A percentile compares a stretch with the other conserved stretches of the same genome.
These are phyloP conservation scores for Cataglyphis livida DNA, from an alignment of 2,888 invertebrate genomes.

Conservation along the genomic window DNA sequence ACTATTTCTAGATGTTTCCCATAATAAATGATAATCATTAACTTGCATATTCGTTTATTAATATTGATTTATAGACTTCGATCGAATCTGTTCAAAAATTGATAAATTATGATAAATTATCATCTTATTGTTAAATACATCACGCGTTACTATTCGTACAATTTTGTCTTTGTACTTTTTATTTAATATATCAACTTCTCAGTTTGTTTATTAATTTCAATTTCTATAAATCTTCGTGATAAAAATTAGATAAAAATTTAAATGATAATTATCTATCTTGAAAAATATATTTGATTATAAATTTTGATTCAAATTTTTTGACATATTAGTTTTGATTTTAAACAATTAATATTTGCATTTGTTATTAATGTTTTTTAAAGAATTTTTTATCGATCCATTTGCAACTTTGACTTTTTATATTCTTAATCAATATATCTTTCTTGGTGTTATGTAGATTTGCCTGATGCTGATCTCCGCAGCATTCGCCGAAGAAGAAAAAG, in stretches of 20 bases:
- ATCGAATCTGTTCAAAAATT: not conserved
- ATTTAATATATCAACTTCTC: not conserved
- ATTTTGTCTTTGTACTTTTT: not conserved
- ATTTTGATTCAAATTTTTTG: not conserved
- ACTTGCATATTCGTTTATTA: not conserved
- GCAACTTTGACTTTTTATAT: not conserved
- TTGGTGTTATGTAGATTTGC: slow-evolving; percentile 83
- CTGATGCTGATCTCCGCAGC: slow-evolving; percentile 85
- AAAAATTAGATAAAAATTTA: not conserved
- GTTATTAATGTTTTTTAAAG: not conserved
- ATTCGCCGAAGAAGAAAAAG: slow-evolving; percentile 82
- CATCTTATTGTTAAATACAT: not conserved
- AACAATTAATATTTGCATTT: not conserved
- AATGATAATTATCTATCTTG: not conserved
- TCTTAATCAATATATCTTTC: not conserved
- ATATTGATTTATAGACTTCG: not conserved
- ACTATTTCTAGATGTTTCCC: not conserved
- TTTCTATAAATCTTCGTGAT: not conserved
- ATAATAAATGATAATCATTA: not conserved
- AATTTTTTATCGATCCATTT: not conserved
- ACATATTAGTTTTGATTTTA: not conserved
- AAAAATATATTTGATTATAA: not conserved
- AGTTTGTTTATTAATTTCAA: not conserved
- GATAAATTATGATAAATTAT: not conserved
- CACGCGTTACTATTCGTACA: not conserved